Conservation (phyloP, 2,888 invertebrate genomes). For the Bimastos eiseni region DNA sequence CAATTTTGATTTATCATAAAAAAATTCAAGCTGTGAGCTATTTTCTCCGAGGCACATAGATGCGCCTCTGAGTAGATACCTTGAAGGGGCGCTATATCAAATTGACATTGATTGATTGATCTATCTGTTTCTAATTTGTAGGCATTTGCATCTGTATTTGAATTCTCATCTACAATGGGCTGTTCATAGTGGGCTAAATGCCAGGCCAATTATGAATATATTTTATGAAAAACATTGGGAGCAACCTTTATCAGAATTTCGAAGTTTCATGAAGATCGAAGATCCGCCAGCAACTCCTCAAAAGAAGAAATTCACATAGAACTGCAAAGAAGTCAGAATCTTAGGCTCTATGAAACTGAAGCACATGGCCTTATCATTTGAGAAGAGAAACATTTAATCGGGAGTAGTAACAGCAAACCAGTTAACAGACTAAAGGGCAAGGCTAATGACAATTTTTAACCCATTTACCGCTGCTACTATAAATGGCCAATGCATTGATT, state of each 20-base stretch:
- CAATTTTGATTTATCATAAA: too few relatives aligned
- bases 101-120: too few relatives aligned
- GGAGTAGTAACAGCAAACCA: neutral
- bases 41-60: too few relatives aligned
- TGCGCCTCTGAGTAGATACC: too few relatives aligned
- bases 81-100: too few relatives aligned
- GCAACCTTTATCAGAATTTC: slow-evolving; percentile 78
- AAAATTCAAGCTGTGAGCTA: too few relatives aligned
- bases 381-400: neutral
- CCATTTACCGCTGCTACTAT: too few relatives aligned
- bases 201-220: slow-evolving; percentile 80
- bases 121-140: slow-evolving; percentile 53
- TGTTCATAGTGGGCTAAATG: slow-evolving; percentile 58
- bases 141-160: slow-evolving; percentile 78
- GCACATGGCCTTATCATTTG: neutral
- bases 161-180: slow-evolving; percentile 65
- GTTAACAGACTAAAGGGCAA: too few relatives aligned
- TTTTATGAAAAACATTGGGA: slow-evolving; percentile 95
- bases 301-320: slow-evolving; percentile 31
- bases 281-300: slow-evolving; percentile 42
- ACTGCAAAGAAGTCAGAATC: neutral
- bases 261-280: slow-evolving; percentile 77
- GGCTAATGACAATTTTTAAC: neutral
- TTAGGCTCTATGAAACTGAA: neutral
- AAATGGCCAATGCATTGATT: too few relatives aligned